Evolutionary conservation across 1,140 invertebrate genomes (phyloP).

Genomic region (Heterodera carotae): DNA sequence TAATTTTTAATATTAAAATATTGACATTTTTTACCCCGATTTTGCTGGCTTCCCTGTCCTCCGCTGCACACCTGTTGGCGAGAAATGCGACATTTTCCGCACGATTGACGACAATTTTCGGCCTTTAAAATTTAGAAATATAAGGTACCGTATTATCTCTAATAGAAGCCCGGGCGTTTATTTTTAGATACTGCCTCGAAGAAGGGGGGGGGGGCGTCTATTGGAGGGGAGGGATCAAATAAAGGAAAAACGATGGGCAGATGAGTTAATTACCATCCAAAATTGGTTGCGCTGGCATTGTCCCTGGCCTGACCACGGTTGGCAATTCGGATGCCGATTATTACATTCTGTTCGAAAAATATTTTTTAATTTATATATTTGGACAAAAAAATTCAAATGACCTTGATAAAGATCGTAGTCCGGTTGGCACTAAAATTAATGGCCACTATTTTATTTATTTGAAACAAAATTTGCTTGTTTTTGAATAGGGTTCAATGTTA

Average conservation of each 20-base stretch:
- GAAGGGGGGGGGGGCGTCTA: no score
- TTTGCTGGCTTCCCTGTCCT: conserved; percentile 16
- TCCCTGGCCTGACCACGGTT: conserved; percentile 26
- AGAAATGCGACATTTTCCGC: conserved; percentile 34
- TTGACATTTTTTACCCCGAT: conserved; percentile 3
- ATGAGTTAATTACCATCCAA: conserved; percentile 24
- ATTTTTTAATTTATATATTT: background rate
- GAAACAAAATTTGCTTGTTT: background rate
- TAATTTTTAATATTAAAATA: conserved; percentile 5
- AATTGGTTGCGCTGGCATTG: conserved; percentile 34
- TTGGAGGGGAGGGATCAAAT: no score
- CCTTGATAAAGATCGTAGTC: conserved; percentile 23
- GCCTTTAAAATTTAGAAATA: conserved; percentile 10
- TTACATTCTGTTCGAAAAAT: conserved; percentile 31
- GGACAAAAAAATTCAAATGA: background rate
- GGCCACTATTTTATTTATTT: background rate
- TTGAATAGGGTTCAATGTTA: background rate
- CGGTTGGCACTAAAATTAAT: conserved; percentile 25
- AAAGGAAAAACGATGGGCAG: no score
- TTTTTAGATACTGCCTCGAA: no score
- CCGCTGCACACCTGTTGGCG: conserved; percentile 40
- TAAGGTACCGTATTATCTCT: no score
- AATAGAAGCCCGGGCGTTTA: no score
- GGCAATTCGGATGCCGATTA: conserved; percentile 34
- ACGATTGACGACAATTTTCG: conserved; percentile 46